These are phyloP conservation scores for Leptocoma aspasia DNA, from an alignment of 2,113 vertebrate species.

Conservation along the genomic window DNA sequence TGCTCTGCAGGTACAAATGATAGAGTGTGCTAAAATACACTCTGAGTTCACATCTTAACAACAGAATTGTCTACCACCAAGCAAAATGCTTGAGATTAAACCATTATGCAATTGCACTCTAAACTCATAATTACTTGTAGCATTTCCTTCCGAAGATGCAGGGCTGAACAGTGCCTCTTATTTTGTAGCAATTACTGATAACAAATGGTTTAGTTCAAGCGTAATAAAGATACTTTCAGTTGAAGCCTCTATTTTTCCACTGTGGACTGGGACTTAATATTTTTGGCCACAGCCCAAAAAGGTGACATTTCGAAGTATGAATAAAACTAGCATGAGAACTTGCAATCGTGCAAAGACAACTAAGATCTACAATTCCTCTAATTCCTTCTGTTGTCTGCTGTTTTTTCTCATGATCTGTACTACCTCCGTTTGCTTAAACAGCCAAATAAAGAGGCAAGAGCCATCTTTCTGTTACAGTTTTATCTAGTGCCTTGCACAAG, in stretches of 20 bases:
- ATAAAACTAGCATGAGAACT: conserved; percentile 37
- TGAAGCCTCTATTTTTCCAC: conserved; percentile 21
- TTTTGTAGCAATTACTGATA: conserved; percentile 29
- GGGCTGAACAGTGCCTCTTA: conserved; percentile 1
- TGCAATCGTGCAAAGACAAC: neutral
- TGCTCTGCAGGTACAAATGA: neutral
- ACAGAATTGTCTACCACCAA: neutral
- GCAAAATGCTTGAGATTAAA: neutral
- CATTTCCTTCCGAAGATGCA: neutral
- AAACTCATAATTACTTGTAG: conserved; percentile 10
- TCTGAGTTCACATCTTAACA: neutral
- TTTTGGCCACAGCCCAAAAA: conserved; percentile 33
- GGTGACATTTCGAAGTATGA: conserved; percentile 23
- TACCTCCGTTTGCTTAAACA: neutral
- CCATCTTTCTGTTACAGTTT: neutral
- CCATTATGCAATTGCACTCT: neutral
- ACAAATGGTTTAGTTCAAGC: conserved; percentile 27
- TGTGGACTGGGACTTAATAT: neutral
- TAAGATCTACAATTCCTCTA: conserved; percentile 24
- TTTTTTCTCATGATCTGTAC: neutral
- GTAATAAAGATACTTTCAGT: neutral
- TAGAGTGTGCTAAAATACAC: neutral
- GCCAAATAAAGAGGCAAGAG: neutral
- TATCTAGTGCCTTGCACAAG: neutral
- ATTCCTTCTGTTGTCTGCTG: conserved; percentile 23